Base-by-base conservation (phyloP, 1,140 invertebrate species). In the Achroia grisella region DNA sequence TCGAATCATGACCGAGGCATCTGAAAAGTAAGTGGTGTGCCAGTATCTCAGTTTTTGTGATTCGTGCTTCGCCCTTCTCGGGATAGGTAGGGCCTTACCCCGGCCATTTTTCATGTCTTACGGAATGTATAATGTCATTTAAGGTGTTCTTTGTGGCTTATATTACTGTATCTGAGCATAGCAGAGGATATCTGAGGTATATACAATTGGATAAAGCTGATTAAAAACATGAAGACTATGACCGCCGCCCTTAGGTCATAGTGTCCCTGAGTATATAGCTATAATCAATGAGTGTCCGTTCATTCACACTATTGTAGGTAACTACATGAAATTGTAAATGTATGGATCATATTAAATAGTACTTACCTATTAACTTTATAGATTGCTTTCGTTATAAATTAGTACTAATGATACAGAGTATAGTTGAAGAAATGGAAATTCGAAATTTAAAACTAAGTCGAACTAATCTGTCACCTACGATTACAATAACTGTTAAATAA, bases 1-100 rank as follows among this genome's bases (percentile, higher is more conserved):
- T 90, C 89, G 85, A 91, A 91, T 87, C 90, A 91, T 91, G 90
- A 91, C 89, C 88, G 90, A 91, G 88, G 87, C 88, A 89, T 90
- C 89, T 91, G 90, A 91, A 88, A 90, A 91, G 90, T 91, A 87
- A 91, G 90, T 89, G 41, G 40, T 44, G 56, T 52, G 53, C 48
- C 30, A 56, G 36, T 60, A 58, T 65, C 61, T 71, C 61, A 76
- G 55, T 65, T 77, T 62, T 61, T 58, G 53, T 56, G 48, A 27
- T 49, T 61, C 45, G 42, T 65, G 63, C 65, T 75, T 75, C 71
- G 79, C 69, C 75, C 72, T 76, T 58, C 54, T 52, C 59, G 51
- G 56, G 55, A 49, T 71, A 84, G 78, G 77, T 69, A 82, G 78
- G 79, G 73, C 72, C 71, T 69, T 67, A 67, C 63, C 71, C 76